Percentiles rank a stretch among this genome's conserved stretches.
These are phyloP conservation scores for Vidua macroura DNA, from an alignment of 2,113 vertebrate genomes.

Conservation along the genomic window DNA sequence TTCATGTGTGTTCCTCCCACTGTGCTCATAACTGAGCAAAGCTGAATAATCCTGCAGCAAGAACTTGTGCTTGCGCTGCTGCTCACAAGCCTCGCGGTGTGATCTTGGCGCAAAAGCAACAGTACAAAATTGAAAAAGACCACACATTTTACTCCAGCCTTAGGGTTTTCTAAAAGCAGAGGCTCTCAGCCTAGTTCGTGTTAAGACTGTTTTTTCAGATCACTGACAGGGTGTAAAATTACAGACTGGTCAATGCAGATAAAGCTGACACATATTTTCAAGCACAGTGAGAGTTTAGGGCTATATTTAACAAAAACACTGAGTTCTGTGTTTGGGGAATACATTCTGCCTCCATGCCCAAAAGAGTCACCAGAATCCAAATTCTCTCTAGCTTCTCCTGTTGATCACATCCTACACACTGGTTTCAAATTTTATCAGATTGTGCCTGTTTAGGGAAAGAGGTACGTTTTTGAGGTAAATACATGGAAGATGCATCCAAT, in stretches of 20 bases:
- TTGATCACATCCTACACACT: background rate
- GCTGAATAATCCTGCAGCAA: background rate
- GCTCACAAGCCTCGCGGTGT: background rate
- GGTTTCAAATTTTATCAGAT: background rate
- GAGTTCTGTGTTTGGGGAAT: conserved; percentile 28
- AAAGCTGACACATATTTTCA: conserved; percentile 20
- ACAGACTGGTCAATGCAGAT: conserved; percentile 32
- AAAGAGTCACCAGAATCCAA: background rate
- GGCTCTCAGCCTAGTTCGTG: background rate
- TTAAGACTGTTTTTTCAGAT: background rate
- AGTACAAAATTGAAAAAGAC: background rate
- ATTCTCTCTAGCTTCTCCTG: background rate
- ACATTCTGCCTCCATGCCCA: background rate
- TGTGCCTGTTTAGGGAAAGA: background rate
- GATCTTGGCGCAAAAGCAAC: background rate
- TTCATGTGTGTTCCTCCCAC: background rate
- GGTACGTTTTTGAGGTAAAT: background rate
- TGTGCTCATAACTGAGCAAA: background rate
- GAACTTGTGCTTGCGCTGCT: background rate
- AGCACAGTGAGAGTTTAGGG: conserved; percentile 8
- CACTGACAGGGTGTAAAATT: conserved; percentile 36
- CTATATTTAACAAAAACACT: conserved; percentile 57
- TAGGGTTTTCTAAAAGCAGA: background rate
- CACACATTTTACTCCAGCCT: background rate
- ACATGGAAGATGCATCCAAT: background rate